These are phyloP conservation scores for Tetrao urogallus DNA, from an alignment of 2,113 vertebrate species.

Conservation along the genomic window DNA sequence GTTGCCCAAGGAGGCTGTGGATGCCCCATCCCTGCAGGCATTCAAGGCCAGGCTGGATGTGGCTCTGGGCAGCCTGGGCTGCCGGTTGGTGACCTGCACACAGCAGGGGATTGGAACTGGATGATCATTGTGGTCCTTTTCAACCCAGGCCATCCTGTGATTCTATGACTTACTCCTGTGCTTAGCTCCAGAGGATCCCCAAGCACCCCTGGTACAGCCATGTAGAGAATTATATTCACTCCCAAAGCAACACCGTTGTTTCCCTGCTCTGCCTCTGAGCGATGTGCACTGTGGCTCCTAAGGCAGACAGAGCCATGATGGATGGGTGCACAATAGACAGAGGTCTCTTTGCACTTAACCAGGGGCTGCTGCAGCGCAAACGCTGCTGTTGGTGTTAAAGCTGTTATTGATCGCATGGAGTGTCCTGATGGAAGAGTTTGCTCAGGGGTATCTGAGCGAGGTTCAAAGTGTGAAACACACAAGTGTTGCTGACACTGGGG, in stretches of 20 bases:
- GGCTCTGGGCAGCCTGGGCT: too few relatives aligned
- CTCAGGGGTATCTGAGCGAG: background rate
- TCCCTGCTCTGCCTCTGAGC: background rate
- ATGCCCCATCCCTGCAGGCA: too few relatives aligned
- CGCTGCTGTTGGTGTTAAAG: accelerated
- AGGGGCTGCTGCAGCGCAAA: background rate
- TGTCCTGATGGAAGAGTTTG: background rate
- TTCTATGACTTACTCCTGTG: background rate
- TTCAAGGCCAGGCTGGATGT: too few relatives aligned
- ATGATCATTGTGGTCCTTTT: too few relatives aligned
- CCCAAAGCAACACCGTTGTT: background rate
- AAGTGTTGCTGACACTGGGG: background rate
- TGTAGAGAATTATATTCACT: background rate
- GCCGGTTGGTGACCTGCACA: too few relatives aligned
- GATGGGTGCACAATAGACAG: background rate
- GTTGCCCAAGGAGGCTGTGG: too few relatives aligned
- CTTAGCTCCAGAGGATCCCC: background rate
- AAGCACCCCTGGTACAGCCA: background rate
- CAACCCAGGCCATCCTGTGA: too few relatives aligned
- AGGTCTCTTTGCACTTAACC: background rate
- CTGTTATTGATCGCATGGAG: background rate
- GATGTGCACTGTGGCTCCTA: background rate
- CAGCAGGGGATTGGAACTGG: too few relatives aligned
- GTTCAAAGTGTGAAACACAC: background rate
- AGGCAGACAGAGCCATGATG: background rate